These are phyloP conservation scores for Euwallacea similis DNA, from an alignment of 1,140 invertebrate genomes.

Conservation along the genomic window DNA sequence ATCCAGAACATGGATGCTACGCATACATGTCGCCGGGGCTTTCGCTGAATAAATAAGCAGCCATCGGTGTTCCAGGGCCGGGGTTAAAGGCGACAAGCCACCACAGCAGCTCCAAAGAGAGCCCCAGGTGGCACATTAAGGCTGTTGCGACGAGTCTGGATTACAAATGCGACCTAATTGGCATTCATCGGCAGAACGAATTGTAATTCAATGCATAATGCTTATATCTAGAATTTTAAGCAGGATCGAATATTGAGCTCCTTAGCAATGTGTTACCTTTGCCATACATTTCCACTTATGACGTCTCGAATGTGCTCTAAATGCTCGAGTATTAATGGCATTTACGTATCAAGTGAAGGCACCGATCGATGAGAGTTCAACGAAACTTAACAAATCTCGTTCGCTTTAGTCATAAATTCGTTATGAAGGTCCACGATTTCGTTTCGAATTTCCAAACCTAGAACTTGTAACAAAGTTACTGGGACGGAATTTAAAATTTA, in stretches of 20 bases:
- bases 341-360: too few species aligned
- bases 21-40: slow-evolving; percentile 12
- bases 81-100: slow-evolving; percentile 17
- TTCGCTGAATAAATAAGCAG: slow-evolving; percentile 17
- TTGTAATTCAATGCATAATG: slow-evolving; percentile 12
- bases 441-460: neutral
- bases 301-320: too few species aligned
- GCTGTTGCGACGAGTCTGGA: slow-evolving; percentile 7
- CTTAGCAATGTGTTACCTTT: neutral
- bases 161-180: slow-evolving; percentile 15
- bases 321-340: too few species aligned
- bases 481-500: neutral
- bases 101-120: slow-evolving; percentile 13
- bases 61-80: slow-evolving; percentile 6
- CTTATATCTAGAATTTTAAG: neutral
- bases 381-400: slow-evolving; percentile 3
- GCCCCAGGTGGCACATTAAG: slow-evolving; percentile 17
- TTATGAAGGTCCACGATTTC: neutral
- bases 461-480: neutral
- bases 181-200: slow-evolving; percentile 13
- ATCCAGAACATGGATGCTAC: neutral
- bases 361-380: neutral
- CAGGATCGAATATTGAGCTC: slow-evolving; percentile 6
- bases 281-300: too few species aligned
- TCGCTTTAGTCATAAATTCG: neutral